These are phyloP conservation scores for Macrocentrus cingulum DNA, from an alignment of 1,140 invertebrate genomes.

Conservation along the genomic window DNA sequence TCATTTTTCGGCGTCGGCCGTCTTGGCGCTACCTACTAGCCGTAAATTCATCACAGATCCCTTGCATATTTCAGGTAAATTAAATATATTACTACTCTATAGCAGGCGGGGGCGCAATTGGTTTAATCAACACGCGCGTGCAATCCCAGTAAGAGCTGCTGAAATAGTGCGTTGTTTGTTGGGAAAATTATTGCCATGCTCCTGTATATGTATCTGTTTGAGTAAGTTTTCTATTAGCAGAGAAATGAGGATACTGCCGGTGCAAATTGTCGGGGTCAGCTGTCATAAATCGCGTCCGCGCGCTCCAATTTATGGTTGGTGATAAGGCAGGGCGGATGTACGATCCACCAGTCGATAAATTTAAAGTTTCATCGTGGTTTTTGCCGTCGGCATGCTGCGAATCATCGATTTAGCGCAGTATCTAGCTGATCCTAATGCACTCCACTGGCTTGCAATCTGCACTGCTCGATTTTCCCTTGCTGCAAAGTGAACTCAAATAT, in stretches of 20 bases:
- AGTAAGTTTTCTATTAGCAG: too few species aligned
- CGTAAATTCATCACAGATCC: constrained; percentile 43
- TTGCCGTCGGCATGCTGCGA: constrained; percentile 4
- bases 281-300: constrained; percentile 2
- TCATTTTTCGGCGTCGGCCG: constrained; percentile 62
- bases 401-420: constrained; percentile 2
- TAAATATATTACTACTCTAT: too few species aligned
- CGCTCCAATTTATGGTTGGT: background rate
- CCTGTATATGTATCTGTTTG: too few species aligned
- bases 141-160: too few species aligned
- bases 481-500: too few species aligned
- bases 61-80: constrained; percentile 42
- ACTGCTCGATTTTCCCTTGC: too few species aligned
- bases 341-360: constrained; percentile 6
- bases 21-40: constrained; percentile 37
- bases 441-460: background rate
- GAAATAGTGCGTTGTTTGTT: too few species aligned
- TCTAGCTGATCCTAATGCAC: background rate
- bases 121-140: too few species aligned
- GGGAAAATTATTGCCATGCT: too few species aligned
- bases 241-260: too few species aligned
- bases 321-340: constrained; percentile 6
- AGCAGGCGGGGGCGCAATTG: too few species aligned
- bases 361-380: constrained; percentile 12
- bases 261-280: too few species aligned